phyloP scores from a whole-genome alignment of 2,888 invertebrate genomes.

The Ophion obscuratus region DNA sequence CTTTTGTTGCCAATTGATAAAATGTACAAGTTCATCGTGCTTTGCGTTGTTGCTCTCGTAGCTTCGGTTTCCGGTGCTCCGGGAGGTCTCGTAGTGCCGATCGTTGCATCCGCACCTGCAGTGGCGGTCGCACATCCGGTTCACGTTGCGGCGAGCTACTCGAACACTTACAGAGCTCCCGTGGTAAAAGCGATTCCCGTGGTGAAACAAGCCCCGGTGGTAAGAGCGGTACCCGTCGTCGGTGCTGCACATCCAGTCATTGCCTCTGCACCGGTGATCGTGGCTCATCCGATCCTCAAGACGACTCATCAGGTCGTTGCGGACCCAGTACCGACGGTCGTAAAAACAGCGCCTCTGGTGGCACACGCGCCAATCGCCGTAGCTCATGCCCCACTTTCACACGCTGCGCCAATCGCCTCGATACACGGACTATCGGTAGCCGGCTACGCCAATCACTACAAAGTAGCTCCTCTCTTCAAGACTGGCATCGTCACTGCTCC shows the following conservation, averaged over 20 bases:
- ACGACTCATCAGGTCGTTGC: slow-evolving; percentile 45
- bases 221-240: slow-evolving; percentile 80
- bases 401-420: slow-evolving; percentile 54
- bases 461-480: slow-evolving; percentile 46
- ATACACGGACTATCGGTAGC: too few species aligned
- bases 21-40: slow-evolving; percentile 70
- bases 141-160: slow-evolving; percentile 49
- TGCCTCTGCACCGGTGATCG: slow-evolving; percentile 79
- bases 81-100: slow-evolving; percentile 71
- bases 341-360: slow-evolving; percentile 49
- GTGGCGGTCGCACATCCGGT: slow-evolving; percentile 85
- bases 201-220: slow-evolving; percentile 75
- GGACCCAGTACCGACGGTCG: slow-evolving; percentile 41
- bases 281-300: slow-evolving; percentile 68
- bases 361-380: slow-evolving; percentile 41
- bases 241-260: slow-evolving; percentile 76
- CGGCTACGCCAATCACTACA: slow-evolving; percentile 19
- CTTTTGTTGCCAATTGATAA: not conserved
- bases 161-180: slow-evolving; percentile 85
- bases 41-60: slow-evolving; percentile 66
- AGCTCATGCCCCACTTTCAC: slow-evolving; percentile 43
- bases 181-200: slow-evolving; percentile 74
- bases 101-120: slow-evolving; percentile 71
- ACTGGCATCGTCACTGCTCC: slow-evolving; percentile 13
- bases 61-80: slow-evolving; percentile 83